Base-by-base conservation (phyloP, 2,113 vertebrate genomes). In the Tychaedon coryphoeus region DNA sequence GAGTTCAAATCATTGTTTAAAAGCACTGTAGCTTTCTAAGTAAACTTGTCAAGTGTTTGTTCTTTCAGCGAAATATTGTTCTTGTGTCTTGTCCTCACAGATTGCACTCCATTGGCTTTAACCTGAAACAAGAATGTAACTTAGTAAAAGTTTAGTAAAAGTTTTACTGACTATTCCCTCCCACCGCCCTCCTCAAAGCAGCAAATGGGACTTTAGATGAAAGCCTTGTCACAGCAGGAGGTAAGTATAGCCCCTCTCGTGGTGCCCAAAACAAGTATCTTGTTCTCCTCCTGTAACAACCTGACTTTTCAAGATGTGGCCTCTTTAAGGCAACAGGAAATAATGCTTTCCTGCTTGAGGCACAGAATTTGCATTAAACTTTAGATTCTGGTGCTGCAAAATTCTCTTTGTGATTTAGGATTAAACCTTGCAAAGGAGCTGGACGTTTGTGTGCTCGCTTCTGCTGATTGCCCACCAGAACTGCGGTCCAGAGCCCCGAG, bases 361-460 rank as follows among this genome's bases (percentile, higher is more conserved):
- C 33, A 48, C 43, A 67, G 43, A 42, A 56, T 56, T 57, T 64
- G 19, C n/a, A 19, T 66, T 64, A 25, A 89, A 45, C 26, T 70
- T 77, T 45, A 67, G 31, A 56, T 88, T 88, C 19, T 50, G 47
- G 25, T 73, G 12, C 62, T 93, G 28, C 40, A 50, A 54, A 76
- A 33, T 70, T 69, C 29, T 73, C 20, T 20, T 43, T 18, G 43
- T 70, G 17, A 8, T 65, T 66, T 43, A 23, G 13, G 13, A 48
- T 60, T 93, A 29, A 77, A 31, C 57, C 45, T 89, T 56, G 6
- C 38, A 16, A 45, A 53, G 36, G 43, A 47, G 14, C 31, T 47
- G 4, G 9, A 9, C 0, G 0, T 31, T 70, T 53, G 13, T 7
- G 3, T 51, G 62, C 36, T 73, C 5, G 16, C 4, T 69, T 60